These are phyloP conservation scores for Cephalopterus ornatus DNA, from an alignment of 2,113 vertebrate species.

Conservation along the genomic window DNA sequence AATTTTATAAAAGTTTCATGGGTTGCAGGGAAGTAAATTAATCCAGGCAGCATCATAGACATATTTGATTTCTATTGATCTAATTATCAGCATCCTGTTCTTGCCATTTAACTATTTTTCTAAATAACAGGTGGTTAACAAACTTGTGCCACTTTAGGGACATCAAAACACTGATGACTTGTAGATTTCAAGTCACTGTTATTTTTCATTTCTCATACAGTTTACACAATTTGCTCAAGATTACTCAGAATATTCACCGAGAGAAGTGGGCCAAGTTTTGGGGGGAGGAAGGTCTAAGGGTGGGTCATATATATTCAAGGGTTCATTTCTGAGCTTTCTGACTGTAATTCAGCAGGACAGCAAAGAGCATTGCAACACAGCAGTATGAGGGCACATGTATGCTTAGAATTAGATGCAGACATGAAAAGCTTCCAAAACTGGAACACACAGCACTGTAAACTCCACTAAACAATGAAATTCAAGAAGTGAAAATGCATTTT, in stretches of 20 bases:
- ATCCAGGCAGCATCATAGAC: neutral
- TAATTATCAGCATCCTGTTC: neutral
- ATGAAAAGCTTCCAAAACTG: neutral
- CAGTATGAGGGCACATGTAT: neutral
- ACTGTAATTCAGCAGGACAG: conserved; percentile 23
- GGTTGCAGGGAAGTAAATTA: neutral
- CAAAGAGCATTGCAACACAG: neutral
- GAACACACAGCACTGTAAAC: neutral
- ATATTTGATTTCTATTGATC: neutral
- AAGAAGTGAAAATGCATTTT: neutral
- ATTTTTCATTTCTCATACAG: neutral
- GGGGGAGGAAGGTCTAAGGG: fast-evolving
- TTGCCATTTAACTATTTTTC: neutral
- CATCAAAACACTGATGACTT: neutral
- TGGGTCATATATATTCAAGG: neutral
- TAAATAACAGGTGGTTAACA: neutral
- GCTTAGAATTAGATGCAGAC: neutral
- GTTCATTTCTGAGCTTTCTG: conserved; percentile 10
- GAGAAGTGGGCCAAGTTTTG: neutral
- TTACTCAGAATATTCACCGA: neutral
- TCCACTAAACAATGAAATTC: neutral
- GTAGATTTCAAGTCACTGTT: neutral
- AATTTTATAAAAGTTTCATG: neutral
- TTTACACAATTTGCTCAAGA: neutral
- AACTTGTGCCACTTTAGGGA: neutral